Evolutionary conservation across 1,140 invertebrate genomes (phyloP).

Genomic region (Aporrectodea caliginosa): DNA sequence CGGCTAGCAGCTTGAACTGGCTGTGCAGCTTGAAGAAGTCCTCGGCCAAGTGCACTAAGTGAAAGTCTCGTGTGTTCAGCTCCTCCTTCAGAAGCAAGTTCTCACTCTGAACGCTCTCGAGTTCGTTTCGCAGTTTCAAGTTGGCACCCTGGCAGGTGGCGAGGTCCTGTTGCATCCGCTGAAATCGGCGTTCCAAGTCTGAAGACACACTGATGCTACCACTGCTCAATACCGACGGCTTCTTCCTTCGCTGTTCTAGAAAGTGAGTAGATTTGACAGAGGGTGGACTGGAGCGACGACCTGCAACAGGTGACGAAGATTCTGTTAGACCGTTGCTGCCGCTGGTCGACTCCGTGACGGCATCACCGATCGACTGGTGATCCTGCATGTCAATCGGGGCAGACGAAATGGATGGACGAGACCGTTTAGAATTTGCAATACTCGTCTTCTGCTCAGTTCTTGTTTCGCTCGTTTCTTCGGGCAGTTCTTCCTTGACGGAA

Average conservation of each 20-base stretch:
- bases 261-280: neutral
- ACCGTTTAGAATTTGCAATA: too few relatives aligned
- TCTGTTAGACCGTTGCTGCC: too few relatives aligned
- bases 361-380: neutral
- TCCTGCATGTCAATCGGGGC: too few relatives aligned
- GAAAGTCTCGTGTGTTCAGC: neutral
- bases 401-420: too few relatives aligned
- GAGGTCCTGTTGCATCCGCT: neutral
- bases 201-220: neutral
- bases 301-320: too few relatives aligned
- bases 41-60: neutral
- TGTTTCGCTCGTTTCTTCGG: neutral
- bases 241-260: neutral
- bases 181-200: neutral
- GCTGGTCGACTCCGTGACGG: neutral
- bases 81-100: neutral
- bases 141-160: neutral
- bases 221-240: neutral
- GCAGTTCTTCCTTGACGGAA: neutral
- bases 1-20: neutral
- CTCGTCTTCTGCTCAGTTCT: neutral
- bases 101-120: neutral
- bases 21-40: neutral
- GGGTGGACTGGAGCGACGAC: neutral
- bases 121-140: neutral